These are phyloP conservation scores for Allophyes oxyacanthae DNA, from an alignment of 2,888 invertebrate genomes.

Conservation along the genomic window DNA sequence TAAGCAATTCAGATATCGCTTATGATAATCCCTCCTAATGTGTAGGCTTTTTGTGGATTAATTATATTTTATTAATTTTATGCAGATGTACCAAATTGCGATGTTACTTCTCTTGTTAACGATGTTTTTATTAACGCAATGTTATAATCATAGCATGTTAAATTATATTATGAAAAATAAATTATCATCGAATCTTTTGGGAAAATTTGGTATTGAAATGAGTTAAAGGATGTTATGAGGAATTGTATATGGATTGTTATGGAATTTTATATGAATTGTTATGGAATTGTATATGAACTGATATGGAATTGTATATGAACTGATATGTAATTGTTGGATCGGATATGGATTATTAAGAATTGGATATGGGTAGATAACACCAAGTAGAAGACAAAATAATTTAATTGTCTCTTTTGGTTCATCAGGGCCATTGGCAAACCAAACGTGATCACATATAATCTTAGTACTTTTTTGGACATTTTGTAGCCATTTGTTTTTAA, in stretches of 20 bases:
- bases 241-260: background rate
- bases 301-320: background rate
- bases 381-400: too few relatives aligned
- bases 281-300: too few relatives aligned
- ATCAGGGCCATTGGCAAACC: too few relatives aligned
- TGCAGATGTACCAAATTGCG: constrained; percentile 54
- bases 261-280: too few relatives aligned
- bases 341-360: too few relatives aligned
- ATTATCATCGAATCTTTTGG: constrained; percentile 31
- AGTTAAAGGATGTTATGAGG: background rate
- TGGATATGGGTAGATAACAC: too few relatives aligned
- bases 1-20: constrained; percentile 68
- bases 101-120: constrained; percentile 43
- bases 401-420: too few relatives aligned
- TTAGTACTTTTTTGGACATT: too few relatives aligned
- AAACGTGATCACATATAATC: too few relatives aligned
- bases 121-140: constrained; percentile 44
- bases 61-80: constrained; percentile 62
- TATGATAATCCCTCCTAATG: constrained; percentile 60
- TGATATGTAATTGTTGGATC: too few relatives aligned
- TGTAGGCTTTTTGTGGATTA: constrained; percentile 50
- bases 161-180: constrained; percentile 29
- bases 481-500: too few relatives aligned
- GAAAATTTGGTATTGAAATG: background rate
- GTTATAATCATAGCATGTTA: constrained; percentile 34